These are phyloP conservation scores for Amblyjoppa fuscipennis DNA, from an alignment of 2,888 invertebrate species.

Conservation along the genomic window DNA sequence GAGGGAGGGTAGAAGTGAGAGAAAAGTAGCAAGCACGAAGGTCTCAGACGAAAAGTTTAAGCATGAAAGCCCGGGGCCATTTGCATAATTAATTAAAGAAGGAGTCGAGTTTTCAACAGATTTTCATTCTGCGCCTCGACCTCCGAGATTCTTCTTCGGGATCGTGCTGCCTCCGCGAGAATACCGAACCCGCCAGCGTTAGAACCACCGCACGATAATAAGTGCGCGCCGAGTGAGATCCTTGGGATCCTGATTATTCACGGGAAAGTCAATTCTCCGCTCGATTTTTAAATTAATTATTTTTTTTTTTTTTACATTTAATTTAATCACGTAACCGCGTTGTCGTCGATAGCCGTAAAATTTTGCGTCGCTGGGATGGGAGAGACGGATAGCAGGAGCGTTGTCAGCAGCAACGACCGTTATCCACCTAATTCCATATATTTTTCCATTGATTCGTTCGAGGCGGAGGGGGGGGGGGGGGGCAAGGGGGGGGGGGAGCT, in stretches of 20 bases:
- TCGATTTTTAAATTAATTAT: background rate
- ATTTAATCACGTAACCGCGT: background rate
- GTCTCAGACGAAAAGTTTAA: conserved; percentile 82
- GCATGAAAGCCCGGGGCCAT: conserved; percentile 81
- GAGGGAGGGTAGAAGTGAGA: conserved; percentile 54
- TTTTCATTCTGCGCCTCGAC: conserved; percentile 76
- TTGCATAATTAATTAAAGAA: conserved; percentile 84
- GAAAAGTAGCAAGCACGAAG: conserved; percentile 69
- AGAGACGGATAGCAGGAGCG: conserved; percentile 27
- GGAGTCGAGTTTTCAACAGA: conserved; percentile 82
- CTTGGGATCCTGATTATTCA: conserved; percentile 15
- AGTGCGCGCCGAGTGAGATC: conserved; percentile 24
- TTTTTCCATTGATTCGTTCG: conserved; percentile 84
- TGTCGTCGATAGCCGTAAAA: background rate
- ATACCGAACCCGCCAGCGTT: conserved; percentile 31
- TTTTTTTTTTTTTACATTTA: background rate
- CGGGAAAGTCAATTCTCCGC: background rate
- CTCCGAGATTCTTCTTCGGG: conserved; percentile 64
- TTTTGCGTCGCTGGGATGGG: too few species aligned
- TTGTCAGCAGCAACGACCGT: conserved; percentile 35
- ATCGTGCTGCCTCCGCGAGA: conserved; percentile 22
- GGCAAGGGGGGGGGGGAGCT: conserved; percentile 68
- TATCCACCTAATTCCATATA: conserved; percentile 60
- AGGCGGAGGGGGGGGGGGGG: conserved; percentile 68
- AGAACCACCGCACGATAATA: conserved; percentile 16